Base-by-base conservation (phyloP, 2,797 vertebrate genomes). In the Apogon hyalosoma region DNA sequence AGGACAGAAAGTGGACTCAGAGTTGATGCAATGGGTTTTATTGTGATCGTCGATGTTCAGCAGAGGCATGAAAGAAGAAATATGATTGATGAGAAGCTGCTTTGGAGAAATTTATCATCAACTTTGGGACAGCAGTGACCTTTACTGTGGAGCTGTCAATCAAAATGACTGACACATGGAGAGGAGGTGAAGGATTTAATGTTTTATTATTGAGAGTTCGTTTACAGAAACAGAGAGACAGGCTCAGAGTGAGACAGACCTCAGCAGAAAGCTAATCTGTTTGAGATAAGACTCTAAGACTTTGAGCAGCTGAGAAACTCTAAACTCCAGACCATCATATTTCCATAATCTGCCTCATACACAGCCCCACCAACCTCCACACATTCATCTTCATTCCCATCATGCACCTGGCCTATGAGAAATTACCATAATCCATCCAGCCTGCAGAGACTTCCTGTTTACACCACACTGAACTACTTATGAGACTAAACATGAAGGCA, bases 261-360 rank as follows among this genome's bases (percentile, higher is more conserved):
- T 54, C 49, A 46, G 19, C 52, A 11, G 48, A 24, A 67, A 78
- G 70, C 77, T 70, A 75, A 87, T 81, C 73, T 77, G 66, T 46
- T 21, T 16, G 16, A 73, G 70, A 84, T 85, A 79, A 88, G 71
- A 77, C 67, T 55, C n/a, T 38, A 63, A 85, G 63, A 72, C 74
- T 75, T 46, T 48, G 9, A 64, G 55, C 42, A 51, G 63, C 52
- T 33, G 16, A 75, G 16, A 19, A 82, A 75, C 74, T 64, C 59
- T 64, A 33, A 62, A 77, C 58, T 76, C 74, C 58, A 55, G 49
- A 50, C 60, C 56, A 9, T 67, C 69, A 24, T 49, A 86, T 91
- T 90, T 88, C 81, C 89, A 90, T 90, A 88, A 89, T 87, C 88
- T 84, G 64, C 84, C 67, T 84, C 75, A 1, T 36, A 69, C 77